These are phyloP conservation scores for Erpobdella octoculata DNA, from an alignment of 2,888 invertebrate species.

Conservation along the genomic window DNA sequence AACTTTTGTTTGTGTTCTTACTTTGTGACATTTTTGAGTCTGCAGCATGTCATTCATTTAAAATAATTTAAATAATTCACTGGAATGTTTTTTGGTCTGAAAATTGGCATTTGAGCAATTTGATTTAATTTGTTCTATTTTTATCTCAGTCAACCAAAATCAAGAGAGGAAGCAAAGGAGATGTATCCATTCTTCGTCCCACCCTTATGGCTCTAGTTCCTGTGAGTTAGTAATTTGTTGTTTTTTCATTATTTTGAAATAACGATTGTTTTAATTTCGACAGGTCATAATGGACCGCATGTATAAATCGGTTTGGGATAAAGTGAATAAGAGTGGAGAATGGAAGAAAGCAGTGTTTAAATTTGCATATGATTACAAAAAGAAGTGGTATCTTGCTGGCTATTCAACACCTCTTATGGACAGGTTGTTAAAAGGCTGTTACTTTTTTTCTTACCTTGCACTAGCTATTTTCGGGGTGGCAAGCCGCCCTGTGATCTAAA, in stretches of 20 bases:
- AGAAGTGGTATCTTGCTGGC: slow-evolving; percentile 66
- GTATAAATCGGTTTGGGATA: slow-evolving; percentile 21
- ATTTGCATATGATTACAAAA: slow-evolving; percentile 88
- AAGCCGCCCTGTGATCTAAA: no score
- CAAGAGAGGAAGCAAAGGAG: slow-evolving; percentile 22
- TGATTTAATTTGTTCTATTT: no score
- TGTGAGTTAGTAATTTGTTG: background rate
- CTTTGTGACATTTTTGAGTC: no score
- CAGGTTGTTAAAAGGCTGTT: no score
- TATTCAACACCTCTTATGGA: slow-evolving; percentile 55
- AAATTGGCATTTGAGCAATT: background rate
- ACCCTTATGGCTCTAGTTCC: slow-evolving; percentile 23
- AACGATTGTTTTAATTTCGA: background rate
- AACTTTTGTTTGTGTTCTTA: no score
- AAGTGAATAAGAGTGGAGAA: background rate
- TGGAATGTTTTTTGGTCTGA: no score
- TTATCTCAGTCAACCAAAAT: slow-evolving; percentile 14
- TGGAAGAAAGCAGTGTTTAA: slow-evolving; percentile 62
- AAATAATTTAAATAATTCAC: no score
- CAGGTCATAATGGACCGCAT: slow-evolving; percentile 25
- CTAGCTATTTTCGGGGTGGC: no score
- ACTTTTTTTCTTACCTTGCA: no score
- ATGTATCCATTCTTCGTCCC: slow-evolving; percentile 19
- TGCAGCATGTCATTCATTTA: no score
- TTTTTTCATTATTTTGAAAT: background rate